Conservation (phyloP, 2,797 vertebrate genomes). For the Margarornis squamiger region DNA sequence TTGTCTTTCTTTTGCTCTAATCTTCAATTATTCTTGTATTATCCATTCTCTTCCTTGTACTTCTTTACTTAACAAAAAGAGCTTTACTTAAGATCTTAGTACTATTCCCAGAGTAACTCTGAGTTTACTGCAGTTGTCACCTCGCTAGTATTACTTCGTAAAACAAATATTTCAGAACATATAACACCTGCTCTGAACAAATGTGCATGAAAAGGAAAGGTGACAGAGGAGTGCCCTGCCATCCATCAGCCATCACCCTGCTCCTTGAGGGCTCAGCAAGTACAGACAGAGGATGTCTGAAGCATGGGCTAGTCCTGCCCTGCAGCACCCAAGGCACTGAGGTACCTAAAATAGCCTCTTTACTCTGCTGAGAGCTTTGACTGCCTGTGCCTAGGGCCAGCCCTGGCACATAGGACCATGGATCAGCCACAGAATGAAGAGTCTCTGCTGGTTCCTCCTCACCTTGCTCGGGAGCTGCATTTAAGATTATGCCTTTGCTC, state of each 20-base stretch:
- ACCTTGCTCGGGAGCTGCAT: fast-evolving
- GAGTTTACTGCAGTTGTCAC: background rate
- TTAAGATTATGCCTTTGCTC: background rate
- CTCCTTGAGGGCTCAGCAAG: background rate
- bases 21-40: background rate
- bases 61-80: background rate
- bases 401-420: fast-evolving
- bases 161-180: background rate
- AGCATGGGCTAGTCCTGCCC: background rate
- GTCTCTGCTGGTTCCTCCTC: background rate
- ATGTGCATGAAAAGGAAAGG: fast-evolving
- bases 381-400: background rate
- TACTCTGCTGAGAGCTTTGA: background rate
- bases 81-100: background rate
- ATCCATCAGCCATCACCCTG: background rate
- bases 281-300: background rate
- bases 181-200: background rate
- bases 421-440: background rate
- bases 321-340: fast-evolving
- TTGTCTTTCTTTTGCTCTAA: background rate
- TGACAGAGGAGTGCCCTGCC: background rate
- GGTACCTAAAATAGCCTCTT: background rate
- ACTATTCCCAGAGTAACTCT: background rate
- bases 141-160: background rate
- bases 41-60: background rate